Base-by-base conservation (phyloP, 2,113 vertebrate species). In the Mustela nigripes region DNA sequence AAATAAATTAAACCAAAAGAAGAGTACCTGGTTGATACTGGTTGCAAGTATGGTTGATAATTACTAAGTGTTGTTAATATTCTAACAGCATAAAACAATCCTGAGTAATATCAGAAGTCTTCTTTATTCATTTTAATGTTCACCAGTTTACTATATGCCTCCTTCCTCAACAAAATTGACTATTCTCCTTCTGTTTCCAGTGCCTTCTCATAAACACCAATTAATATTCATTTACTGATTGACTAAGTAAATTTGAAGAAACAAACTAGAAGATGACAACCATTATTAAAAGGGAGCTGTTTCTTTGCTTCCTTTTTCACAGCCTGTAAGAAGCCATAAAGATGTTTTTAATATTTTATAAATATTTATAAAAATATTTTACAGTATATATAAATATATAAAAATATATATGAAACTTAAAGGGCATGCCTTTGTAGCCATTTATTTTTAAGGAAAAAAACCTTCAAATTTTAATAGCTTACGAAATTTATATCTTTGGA, bases 1-100 rank as follows among this genome's bases (percentile, higher is more conserved):
- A 87, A 79, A 87, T 67, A 18, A 90, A 80, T 92, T 94, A 71
- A 86, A 53, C 31, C 14, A 15, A 58, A 95, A 73, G 21, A 78
- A 33, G 19, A 71, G 5, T 56, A 76, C 42, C 31, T 80, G 53
- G 10, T 53, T 56, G 53, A 56, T 56, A 56, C 53, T 56, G 53
- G 53, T 56, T 56, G 36, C 33, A 90, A 78, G 2, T 93, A 22
- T 88, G 33, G 67, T 69, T 8, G 5, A 60, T 45, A 93, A 94
- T 81, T 84, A 80, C 22, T 76, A 50, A 78, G 22, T 31, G 5
- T 15, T 80, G 31, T 67, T 94, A 42, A 60, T 97, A 71, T 93
- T 76, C 31, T 45, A 95, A 80, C 7, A 94, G 19, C 58, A 93
- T 71, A 74, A 87, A 56, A 31, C 1, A 56, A 86, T 81, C 12